Percentiles rank a stretch among this genome's conserved stretches.
Evolutionary conservation across 1,140 invertebrate species (phyloP).

Genomic region (Subanguina moxae): DNA sequence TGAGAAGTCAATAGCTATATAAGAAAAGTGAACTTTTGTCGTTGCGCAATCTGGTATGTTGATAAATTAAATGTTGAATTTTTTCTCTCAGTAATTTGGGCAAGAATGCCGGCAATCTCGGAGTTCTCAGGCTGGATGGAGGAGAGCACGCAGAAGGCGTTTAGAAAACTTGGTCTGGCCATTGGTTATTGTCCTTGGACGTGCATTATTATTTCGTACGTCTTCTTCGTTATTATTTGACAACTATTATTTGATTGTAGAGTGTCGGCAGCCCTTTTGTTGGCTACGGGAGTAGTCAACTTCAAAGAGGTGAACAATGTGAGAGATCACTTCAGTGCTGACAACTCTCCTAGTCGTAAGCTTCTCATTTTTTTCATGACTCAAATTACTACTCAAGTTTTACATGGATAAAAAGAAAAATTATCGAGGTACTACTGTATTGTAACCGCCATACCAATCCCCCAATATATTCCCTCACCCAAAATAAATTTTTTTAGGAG

Average conservation of each 20-base stretch:
- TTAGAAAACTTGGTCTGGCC: constrained; percentile 20
- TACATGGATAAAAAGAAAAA: too few relatives aligned
- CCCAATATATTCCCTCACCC: too few relatives aligned
- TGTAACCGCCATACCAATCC: too few relatives aligned
- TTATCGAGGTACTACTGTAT: too few relatives aligned
- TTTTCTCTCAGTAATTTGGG: background rate
- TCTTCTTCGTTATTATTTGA: background rate
- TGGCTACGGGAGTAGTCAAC: constrained; percentile 48
- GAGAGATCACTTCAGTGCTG: constrained; percentile 50
- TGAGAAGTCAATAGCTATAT: too few relatives aligned
- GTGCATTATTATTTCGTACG: constrained; percentile 29
- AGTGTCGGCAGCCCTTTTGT: constrained; percentile 32
- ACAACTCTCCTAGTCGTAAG: constrained; percentile 53
- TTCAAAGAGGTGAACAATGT: constrained; percentile 59
- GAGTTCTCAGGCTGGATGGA: constrained; percentile 26
- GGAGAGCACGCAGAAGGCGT: constrained; percentile 21
- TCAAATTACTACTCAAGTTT: too few relatives aligned
- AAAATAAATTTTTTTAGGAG: too few relatives aligned
- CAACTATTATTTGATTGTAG: constrained; percentile 24
- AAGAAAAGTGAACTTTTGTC: too few relatives aligned
- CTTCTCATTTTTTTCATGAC: too few relatives aligned
- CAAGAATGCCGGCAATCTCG: background rate
- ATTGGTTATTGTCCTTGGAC: constrained; percentile 32
- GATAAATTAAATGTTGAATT: too few relatives aligned
- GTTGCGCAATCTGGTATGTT: too few relatives aligned